Conservation (phyloP, 1,140 invertebrate genomes). For the Dryas iulia region DNA sequence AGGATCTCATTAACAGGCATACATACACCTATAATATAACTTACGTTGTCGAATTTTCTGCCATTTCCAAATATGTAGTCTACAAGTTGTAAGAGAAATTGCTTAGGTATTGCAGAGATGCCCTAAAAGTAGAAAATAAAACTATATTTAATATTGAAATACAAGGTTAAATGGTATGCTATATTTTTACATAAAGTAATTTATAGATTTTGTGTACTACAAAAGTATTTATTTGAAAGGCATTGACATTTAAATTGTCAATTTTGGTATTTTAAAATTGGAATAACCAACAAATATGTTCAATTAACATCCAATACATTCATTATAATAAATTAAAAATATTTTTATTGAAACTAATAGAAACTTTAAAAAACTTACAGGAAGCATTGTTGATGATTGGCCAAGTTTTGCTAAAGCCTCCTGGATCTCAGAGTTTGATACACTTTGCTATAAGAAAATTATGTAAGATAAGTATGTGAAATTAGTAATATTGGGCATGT, state of each 20-base stretch:
- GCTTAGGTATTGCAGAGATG: constrained; percentile 13
- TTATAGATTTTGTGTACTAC: too few relatives aligned
- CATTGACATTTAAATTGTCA: too few relatives aligned
- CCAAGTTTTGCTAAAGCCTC: not conserved
- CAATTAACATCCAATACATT: too few relatives aligned
- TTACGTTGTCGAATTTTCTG: constrained; percentile 4
- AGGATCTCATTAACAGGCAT: too few relatives aligned
- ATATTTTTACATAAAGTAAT: too few relatives aligned
- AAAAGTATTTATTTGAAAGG: too few relatives aligned
- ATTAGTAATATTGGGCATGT: too few relatives aligned
- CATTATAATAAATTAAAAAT: too few relatives aligned
- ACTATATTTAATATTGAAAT: not conserved
- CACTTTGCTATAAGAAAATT: not conserved
- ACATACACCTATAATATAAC: not conserved
- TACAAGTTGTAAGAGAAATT: constrained; percentile 18
- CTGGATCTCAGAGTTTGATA: not conserved
- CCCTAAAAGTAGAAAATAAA: constrained; percentile 8
- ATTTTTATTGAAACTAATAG: too few relatives aligned
- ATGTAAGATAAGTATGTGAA: not conserved
- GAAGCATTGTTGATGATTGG: not conserved
- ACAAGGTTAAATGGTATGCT: too few relatives aligned
- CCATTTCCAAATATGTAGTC: constrained; percentile 15
- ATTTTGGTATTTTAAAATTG: too few relatives aligned
- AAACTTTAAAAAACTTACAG: not conserved
- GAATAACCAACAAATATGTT: too few relatives aligned